phyloP scores from a whole-genome alignment of 1,140 invertebrate genomes.

The Bombyx mori region ASM3026992v2 NC_085110.1:3857501-3858000 shows the following conservation, averaged over 20 bases:
- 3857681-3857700: no score
- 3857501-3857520: no score
- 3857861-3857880: conserved; percentile 53
- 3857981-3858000: conserved; percentile 47
- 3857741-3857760: neutral
- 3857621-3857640: no score
- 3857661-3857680: no score
- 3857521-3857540: no score
- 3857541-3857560: no score
- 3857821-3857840: conserved; percentile 37
- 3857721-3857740: neutral
- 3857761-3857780: neutral
- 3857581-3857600: no score
- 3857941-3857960: conserved; percentile 66
- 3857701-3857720: neutral
- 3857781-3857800: neutral
- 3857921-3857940: conserved; percentile 65
- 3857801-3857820: conserved; percentile 20
- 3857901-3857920: conserved; percentile 1
- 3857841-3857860: conserved; percentile 16
- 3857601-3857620: no score
- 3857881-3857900: conserved; percentile 44
- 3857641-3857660: no score
- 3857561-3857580: no score
- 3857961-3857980: conserved; percentile 64